Base-by-base conservation (phyloP, 2,113 vertebrate species). In the Dasyurus viverrinus region DNA sequence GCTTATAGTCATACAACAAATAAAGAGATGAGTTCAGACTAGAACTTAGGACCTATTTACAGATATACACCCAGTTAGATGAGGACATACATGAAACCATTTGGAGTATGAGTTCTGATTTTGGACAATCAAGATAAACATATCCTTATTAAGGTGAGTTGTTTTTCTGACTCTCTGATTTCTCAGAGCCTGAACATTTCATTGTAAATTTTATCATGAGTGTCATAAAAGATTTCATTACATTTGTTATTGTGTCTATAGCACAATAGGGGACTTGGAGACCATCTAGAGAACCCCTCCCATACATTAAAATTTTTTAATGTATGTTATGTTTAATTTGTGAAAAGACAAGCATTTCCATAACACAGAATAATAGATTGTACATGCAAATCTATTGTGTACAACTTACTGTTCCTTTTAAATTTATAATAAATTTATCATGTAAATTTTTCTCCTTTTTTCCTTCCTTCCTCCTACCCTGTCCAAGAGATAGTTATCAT, bases 161-260 rank as follows among this genome's bases (percentile, higher is more conserved):
- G 4, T 76, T 76, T 76, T n/a, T 76, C 68, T 76, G 68, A n/a
- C 16, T 76, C 30, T 68, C 68, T 76, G 68, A n/a, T n/a, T 76
- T 76, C 68, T 76, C 68, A 76, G 36, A 76, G 68, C 36, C 36
- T n/a, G 36, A 76, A 76, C 68, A 68, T 36, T 68, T 68, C 30
- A 68, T 68, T 68, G 60, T 68, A 68, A 68, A 76, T 76, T 76
- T n/a, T 14, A 76, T n/a, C 68, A 76, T n/a, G 36, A 76, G 68
- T 76, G 36, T 76, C 68, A 76, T 76, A 90, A 52, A 89, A 42
- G 23, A 36, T 92, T 4, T 93, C 46, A 68, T 57, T 60, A 93
- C 54, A 91, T 96, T 95, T 92, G 52, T 93, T 76, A 76, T 93
- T 94, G 53, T 91, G 90, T 53, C 55, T 93, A 25, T 92, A 52